Base-by-base conservation (phyloP, 2,113 vertebrate species). In the Clinocottus analis region DNA sequence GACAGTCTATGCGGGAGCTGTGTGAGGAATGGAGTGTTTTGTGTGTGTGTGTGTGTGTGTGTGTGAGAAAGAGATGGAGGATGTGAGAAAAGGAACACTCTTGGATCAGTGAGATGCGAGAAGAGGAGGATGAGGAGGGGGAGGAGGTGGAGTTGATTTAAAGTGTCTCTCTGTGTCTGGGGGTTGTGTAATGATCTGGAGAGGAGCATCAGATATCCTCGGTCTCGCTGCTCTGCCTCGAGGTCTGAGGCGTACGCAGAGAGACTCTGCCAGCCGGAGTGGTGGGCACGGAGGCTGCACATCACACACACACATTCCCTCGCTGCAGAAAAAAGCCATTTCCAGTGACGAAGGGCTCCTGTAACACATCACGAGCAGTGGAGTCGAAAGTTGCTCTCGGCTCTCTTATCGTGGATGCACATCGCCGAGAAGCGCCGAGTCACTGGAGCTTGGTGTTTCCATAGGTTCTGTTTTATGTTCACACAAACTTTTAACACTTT, bases 121-220 rank as follows among this genome's bases (percentile, higher is more conserved):
- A 66, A 70, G 77, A 77, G 64, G 64, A 79, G 75, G 77, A 77
- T 49, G 82, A 35, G 63, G 71, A 33, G 39, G 61, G 77, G 75
- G 79, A 77, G 66, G 83, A 23, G 72, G 72, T 37, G 23, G 90
- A 75, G 83, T 80, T 86, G 85, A 90, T 89, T 80, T 72, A 70
- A 70, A 88, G 80, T 79, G 79, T 83, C 86, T 89, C 70, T 77
- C 23, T 27, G 72, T 83, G 82, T 85, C 80, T 83, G 84, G 82
- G 73, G 65, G 56, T 14, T 74, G 82, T 88, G 87, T 82, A 91
- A 87, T 87, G 87, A 92, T 85, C 88, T 67, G 72, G 70, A 90
- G 81, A 83, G 13, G 60, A 91, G 84, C 87, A 77, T 87, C 85
- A 58, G 75, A 87, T 25, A 53, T 71, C 74, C 80, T 86, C 80